Evolutionary conservation across 2,797 vertebrate species (phyloP).

Genomic region (Muraenolepis orangiensis): DNA sequence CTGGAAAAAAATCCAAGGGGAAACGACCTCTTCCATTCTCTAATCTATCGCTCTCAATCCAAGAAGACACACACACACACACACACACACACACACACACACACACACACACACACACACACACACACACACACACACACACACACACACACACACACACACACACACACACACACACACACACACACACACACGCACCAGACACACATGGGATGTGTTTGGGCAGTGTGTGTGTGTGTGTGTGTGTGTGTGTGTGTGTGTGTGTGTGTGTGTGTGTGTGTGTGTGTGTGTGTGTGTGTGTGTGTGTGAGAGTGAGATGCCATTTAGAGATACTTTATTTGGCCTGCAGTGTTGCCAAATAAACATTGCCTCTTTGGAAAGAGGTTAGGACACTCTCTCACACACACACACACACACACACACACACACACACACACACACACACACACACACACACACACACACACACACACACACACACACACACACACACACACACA

Average conservation of each 20-base stretch:
- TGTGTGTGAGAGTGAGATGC: too few species aligned
- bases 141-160: too few species aligned
- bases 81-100: too few species aligned
- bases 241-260: too few species aligned
- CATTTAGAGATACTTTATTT: background rate
- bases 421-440: constrained; percentile 6
- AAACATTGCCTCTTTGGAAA: background rate
- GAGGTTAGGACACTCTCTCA: background rate
- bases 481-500: constrained; percentile 15
- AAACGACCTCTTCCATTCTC: background rate
- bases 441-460: background rate
- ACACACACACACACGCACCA: too few species aligned
- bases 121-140: too few species aligned
- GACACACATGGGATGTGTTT: background rate
- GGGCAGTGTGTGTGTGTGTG: background rate
- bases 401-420: constrained; percentile 1
- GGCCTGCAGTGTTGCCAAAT: background rate
- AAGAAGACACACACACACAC: too few species aligned
- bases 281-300: too few species aligned
- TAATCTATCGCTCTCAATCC: background rate
- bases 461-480: constrained; percentile 22
- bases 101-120: too few species aligned
- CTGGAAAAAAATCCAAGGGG: too few species aligned
- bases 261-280: too few species aligned
- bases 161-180: too few species aligned